Evolutionary conservation across 2,113 vertebrate genomes (phyloP), one percentile per base, ranked within the genome.

Genomic region (Promerops cafer): DNA sequence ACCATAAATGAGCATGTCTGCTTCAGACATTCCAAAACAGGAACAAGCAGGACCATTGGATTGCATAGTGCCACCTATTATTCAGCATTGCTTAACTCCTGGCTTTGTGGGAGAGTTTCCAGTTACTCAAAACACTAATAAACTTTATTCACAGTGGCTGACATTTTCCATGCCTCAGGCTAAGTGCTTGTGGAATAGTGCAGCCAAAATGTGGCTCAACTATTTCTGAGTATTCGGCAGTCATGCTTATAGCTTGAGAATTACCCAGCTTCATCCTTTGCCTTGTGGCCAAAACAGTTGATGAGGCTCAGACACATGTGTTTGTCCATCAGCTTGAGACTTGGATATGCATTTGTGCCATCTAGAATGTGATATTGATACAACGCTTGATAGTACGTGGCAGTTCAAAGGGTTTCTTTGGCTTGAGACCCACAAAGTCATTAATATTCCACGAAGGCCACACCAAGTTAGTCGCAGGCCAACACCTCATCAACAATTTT

Each of bases 101-200:
- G 78, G 77, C 65, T 79, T 76, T 91, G 53, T 76, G 85, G 59
- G 59, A 91, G 68, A 66, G 81, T 87, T 94, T 89, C 74, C 53
- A 87, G 91, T 92, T 89, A 64, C 61, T 91, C 74, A 60, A 77
- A 94, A 89, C 30, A n/a, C 81, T 91, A 90, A 78, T 75, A 86
- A 94, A 89, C 64, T 94, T 94, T 84, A 81, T 44, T 64, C 53
- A 89, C 31, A 44, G 77, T 71, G 57, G 72, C 45, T 95, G 87
- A 93, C 22, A 87, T 97, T 96, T 95, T 89, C 87, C 78, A 61
- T 95, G 59, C 61, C 77, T 90, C 83, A 52, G 65, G 76, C 72
- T 95, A 87, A 91, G 57, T 84, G 72, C 57, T 78, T 84, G 61
- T 80, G 70, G 70, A 94, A 79, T 76, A 95, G 6, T 69, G 70